These are phyloP conservation scores for Sclerurus mexicanus DNA, from an alignment of 2,113 vertebrate genomes.

Conservation along the genomic window DNA sequence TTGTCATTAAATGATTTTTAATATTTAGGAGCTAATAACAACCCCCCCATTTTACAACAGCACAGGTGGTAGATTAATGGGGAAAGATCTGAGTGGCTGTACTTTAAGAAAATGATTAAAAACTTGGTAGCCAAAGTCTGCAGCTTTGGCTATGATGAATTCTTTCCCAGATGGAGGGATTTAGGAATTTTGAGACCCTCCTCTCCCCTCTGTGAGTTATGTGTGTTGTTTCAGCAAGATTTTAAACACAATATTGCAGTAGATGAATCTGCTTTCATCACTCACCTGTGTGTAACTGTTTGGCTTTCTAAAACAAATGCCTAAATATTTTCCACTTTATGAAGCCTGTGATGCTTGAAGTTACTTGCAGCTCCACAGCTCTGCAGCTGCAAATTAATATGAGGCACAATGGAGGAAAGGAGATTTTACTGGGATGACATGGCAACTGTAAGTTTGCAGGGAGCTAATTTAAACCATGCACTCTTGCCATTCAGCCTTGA, in stretches of 20 bases:
- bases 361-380: background rate
- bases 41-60: background rate
- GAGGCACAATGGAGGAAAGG: background rate
- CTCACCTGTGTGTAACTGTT: background rate
- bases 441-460: background rate
- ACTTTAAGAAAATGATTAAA: background rate
- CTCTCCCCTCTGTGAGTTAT: rapidly evolving
- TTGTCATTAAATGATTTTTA: background rate
- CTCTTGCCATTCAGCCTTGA: background rate
- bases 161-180: background rate
- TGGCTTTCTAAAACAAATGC: background rate
- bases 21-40: background rate
- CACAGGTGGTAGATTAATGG: background rate
- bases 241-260: background rate
- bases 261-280: background rate
- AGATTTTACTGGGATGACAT: background rate
- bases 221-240: background rate
- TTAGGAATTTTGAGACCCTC: background rate
- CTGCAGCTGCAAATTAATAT: background rate
- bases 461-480: background rate
- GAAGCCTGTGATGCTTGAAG: background rate
- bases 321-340: background rate
- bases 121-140: background rate
- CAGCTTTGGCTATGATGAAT: background rate
- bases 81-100: background rate